Evolutionary conservation across 2,797 vertebrate species (phyloP), one percentile per base, ranked within the genome.

Genomic region (Dendrocincla tyrannina): DNA sequence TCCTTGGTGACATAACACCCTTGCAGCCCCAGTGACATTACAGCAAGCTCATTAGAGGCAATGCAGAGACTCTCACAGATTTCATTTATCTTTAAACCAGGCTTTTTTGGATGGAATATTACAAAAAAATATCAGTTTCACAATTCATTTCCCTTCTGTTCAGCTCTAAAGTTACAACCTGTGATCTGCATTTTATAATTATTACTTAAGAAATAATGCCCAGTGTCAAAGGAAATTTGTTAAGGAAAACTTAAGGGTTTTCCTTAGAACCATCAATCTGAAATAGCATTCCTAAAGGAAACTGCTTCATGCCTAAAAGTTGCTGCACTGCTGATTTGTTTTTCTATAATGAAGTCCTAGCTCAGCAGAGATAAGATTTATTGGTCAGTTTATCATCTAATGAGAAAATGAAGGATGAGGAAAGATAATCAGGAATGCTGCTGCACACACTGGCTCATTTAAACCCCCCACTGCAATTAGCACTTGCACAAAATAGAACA

Each of bases 361-460:
- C 13, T 92, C 56, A 74, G 62, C 46, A 95, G 55, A 86, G 62
- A 77, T 39, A 85, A 68, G 90, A 93, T 81, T 91, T 85, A 74
- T 87, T 39, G 56, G 68, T 35, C 44, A 33, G 4, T 85, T 91
- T 85, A 89, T 89, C 75, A 74, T 11, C 27, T 69, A 59, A 42
- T 42, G 37, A 91, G 64, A 76, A 95, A 88, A 84, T 46, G 18
- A 86, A 96, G 92, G 46, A 74, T 53, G 27, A 88, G 81, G 91
- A 91, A 59, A 59, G 59, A 89, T 55, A 88, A 56, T 68, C 27
- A 1, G 33, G 44, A 95, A 82, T 64, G 86, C 32, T 81, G 83
- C 73, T 80, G 47, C 68, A 56, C 25, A 46, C 10, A 75, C 12
- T 62, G 85, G 56, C 46, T 42, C 35, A 67, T 86, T 97, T 58